Evolutionary conservation across 2,797 vertebrate genomes (phyloP).

Genomic region (Melanotaenia pygmaea): DNA sequence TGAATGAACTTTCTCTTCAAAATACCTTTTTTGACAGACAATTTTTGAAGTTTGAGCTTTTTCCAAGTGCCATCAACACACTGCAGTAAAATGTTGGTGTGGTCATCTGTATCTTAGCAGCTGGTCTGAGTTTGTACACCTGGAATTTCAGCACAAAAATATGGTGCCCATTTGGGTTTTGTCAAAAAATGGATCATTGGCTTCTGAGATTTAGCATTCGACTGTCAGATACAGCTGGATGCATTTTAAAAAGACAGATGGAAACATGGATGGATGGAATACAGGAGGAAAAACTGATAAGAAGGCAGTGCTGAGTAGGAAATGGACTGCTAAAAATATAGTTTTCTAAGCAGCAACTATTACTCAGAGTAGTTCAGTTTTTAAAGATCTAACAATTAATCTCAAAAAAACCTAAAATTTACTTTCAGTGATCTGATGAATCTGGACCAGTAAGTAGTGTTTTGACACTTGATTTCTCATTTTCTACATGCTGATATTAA

Average conservation of each 20-base stretch:
- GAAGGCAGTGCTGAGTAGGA: slow-evolving; percentile 15
- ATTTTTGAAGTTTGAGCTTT: not conserved
- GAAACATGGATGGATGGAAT: slow-evolving; percentile 34
- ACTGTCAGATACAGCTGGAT: slow-evolving; percentile 53
- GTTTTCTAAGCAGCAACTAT: slow-evolving; percentile 6
- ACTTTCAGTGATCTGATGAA: not conserved
- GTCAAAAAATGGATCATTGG: slow-evolving; percentile 36
- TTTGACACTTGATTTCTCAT: not conserved
- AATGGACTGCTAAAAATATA: slow-evolving; percentile 22
- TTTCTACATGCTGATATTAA: not conserved
- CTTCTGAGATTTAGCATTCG: slow-evolving; percentile 42
- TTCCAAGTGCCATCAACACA: not conserved
- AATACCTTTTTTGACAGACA: no score
- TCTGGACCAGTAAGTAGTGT: not conserved
- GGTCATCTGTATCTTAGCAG: not conserved
- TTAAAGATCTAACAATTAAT: not conserved
- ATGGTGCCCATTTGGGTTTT: slow-evolving; percentile 8
- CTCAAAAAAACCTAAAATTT: no score
- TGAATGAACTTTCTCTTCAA: not conserved
- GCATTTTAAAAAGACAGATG: slow-evolving; percentile 24
- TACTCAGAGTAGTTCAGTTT: slow-evolving; percentile 18
- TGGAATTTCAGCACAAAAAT: slow-evolving; percentile 19
- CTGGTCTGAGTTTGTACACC: slow-evolving; percentile 31
- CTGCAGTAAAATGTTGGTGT: not conserved
- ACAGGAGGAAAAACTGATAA: slow-evolving; percentile 22